Conservation (phyloP, 1,140 invertebrate genomes). For the Pollicipes pollicipes region DNA sequence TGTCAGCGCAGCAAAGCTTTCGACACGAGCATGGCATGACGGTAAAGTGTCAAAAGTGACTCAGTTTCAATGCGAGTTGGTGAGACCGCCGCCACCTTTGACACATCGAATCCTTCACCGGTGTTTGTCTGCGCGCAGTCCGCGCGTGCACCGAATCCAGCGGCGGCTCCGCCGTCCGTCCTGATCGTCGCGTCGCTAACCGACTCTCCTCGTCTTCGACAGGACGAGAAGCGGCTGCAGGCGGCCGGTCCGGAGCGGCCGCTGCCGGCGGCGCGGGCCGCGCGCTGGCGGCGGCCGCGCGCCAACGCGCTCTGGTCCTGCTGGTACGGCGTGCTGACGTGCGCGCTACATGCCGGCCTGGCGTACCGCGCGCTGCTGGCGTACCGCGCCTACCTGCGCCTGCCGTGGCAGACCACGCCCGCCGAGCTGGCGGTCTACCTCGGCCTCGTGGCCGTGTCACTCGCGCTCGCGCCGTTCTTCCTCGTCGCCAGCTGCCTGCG, state of each 20-base stretch:
- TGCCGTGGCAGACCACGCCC: not conserved
- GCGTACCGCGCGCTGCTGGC: not conserved
- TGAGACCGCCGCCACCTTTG: too few relatives aligned
- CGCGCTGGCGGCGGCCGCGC: not conserved
- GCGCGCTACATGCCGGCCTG: not conserved
- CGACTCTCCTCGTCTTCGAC: not conserved
- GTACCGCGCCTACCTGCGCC: not conserved
- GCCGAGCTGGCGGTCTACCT: not conserved
- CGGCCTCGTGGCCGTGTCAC: not conserved
- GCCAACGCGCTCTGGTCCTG: not conserved
- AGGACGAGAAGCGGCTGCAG: not conserved
- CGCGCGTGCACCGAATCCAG: too few relatives aligned
- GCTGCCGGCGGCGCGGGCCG: not conserved
- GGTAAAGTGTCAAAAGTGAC: too few relatives aligned
- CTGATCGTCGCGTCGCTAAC: too few relatives aligned
- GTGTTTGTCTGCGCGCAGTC: too few relatives aligned
- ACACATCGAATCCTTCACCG: too few relatives aligned
- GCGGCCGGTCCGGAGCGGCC: not conserved
- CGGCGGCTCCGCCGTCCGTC: too few relatives aligned
- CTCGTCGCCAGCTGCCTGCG: not conserved
- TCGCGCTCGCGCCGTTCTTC: not conserved
- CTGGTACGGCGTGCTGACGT: not conserved
- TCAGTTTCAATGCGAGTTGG: too few relatives aligned
- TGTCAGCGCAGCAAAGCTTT: too few relatives aligned
- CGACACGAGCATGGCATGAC: too few relatives aligned